These are phyloP conservation scores for Polyodon spathula DNA, from an alignment of 2,113 vertebrate species.

Conservation along the genomic window DNA sequence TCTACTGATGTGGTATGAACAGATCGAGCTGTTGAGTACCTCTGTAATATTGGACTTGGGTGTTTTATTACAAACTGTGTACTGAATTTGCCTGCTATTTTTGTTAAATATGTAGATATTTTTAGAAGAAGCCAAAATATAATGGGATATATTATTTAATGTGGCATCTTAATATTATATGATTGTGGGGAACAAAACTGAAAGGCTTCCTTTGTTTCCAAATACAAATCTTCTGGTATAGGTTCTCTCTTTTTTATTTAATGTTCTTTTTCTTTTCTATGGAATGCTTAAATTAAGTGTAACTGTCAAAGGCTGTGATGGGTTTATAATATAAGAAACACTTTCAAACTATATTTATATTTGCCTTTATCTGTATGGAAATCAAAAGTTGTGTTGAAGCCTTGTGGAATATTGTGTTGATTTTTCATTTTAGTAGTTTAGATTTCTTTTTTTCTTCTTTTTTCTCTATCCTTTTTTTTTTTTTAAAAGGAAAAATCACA, in stretches of 20 bases:
- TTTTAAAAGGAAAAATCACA: conserved; percentile 37
- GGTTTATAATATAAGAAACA: conserved; percentile 55
- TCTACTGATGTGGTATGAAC: conserved; percentile 57
- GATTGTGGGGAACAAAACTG: conserved; percentile 68
- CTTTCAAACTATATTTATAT: conserved; percentile 61
- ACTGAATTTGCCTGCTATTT: conserved; percentile 84
- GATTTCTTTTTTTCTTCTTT: conserved; percentile 48
- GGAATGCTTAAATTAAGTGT: conserved; percentile 46
- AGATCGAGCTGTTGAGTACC: conserved; percentile 54
- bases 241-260: conserved; percentile 47
- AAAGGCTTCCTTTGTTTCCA: conserved; percentile 65
- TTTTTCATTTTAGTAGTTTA: conserved; percentile 55
- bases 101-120: conserved; percentile 84
- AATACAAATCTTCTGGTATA: conserved; percentile 56
- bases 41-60: conserved; percentile 60
- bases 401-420: conserved; percentile 65
- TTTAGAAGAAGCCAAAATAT: conserved; percentile 79
- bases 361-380: conserved; percentile 64
- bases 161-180: conserved; percentile 75
- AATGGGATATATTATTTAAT: conserved; percentile 59
- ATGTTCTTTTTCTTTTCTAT: conserved; percentile 35
- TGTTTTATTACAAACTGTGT: conserved; percentile 72
- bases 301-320: conserved; percentile 47
- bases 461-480: conserved; percentile 44
- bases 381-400: conserved; percentile 54